A percentile compares a stretch with the other conserved stretches of the same genome.
phyloP scores from a whole-genome alignment of 2,113 vertebrate species.

The Serinus canaria region DNA sequence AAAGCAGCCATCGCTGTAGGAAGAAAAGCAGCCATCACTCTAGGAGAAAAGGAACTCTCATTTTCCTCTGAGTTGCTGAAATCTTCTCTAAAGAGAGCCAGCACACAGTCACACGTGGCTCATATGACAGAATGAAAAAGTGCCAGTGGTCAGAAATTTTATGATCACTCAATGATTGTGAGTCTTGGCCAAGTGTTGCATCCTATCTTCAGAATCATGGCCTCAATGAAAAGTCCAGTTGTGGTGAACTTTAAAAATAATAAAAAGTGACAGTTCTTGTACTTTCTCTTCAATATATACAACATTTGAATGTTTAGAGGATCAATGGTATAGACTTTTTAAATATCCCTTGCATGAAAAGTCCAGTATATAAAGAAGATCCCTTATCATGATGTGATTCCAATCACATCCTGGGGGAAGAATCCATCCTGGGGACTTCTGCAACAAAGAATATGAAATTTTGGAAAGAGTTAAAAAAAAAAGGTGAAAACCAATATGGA shows the following conservation, averaged over 20 bases:
- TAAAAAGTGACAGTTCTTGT: not conserved
- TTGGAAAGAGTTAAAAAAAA: not conserved
- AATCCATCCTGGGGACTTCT: not conserved
- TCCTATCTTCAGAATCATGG: not conserved
- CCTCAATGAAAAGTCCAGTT: not conserved
- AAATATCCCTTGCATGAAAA: not conserved
- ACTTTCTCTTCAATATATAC: not conserved
- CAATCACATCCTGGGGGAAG: not conserved
- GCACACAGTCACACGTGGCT: not conserved
- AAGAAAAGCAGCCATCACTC: not conserved
- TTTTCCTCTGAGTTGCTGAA: not conserved
- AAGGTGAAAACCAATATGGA: not conserved
- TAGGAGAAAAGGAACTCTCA: not conserved
- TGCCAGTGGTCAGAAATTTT: not conserved
- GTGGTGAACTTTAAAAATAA: not conserved
- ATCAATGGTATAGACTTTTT: not conserved
- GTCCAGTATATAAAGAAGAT: not conserved
- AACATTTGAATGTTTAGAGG: not conserved
- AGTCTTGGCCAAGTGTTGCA: not conserved
- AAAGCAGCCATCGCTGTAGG: not conserved
- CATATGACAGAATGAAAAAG: not conserved
- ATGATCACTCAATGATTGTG: not conserved
- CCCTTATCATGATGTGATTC: not conserved
- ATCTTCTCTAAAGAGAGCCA: not conserved
- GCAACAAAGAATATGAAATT: not conserved